Base-by-base conservation (phyloP, 2,888 invertebrate genomes). In the Ophion ellenae region DNA sequence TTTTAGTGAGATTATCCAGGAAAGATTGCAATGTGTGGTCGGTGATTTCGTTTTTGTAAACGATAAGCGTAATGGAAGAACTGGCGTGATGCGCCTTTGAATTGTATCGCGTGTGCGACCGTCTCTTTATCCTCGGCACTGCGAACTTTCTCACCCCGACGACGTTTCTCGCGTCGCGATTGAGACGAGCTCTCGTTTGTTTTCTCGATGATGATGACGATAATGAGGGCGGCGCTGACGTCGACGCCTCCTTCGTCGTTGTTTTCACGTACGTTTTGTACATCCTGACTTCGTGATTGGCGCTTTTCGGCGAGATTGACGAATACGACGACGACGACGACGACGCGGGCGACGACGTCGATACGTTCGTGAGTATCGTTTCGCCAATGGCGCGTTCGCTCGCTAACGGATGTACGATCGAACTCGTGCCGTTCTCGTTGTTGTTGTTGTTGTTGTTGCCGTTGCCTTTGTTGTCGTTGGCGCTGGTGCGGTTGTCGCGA, bases 31-130 rank as follows among this genome's bases (percentile, higher is more conserved):
- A 89, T 89, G 90, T 90, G 91, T 92, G 91, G 91, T 91, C 92
- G 89, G 89, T 91, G 89, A 91, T 89, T 91, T 91, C 93, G 92
- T 93, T 93, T 93, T 92, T 92, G 92, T 90, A 92, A 94, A 93
- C 93, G 93, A 93, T 93, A 94, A 94, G 94, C 94, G 94, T 94
- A 94, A 93, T 94, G 94, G 94, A 94, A 94, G 94, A 94, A 94
- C 92, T 91, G 93, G 92, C 92, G 91, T 90, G 87, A 86, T 90
- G 82, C 88, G 88, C 90, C 89, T 90, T 76, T 66, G 66, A 73
- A 70, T 81, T 63, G 24, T 74, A 32, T 81, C 80, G 79, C 69
- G 64, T 73, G 71, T 70, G 83, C 64, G 75, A 74, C 64, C 71
- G 53, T 28, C 53, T 67, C 53, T 64, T 47, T 59, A 36, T 53